Percentiles rank a stretch among this genome's conserved stretches.
phyloP scores from a whole-genome alignment of 2,888 invertebrate genomes.

The Incurvaria masculella region DNA sequence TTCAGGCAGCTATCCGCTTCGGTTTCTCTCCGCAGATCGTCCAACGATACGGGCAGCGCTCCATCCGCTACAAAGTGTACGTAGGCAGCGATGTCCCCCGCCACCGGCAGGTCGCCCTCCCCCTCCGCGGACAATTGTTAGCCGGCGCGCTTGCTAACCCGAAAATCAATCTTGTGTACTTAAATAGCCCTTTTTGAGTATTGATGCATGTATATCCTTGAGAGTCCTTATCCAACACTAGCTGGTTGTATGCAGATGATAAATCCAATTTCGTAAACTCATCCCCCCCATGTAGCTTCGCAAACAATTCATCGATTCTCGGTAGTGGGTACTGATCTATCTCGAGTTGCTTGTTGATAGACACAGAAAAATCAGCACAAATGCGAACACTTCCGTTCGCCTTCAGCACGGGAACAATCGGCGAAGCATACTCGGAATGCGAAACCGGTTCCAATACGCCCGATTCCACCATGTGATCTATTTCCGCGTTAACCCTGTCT shows the following conservation, averaged over 20 bases:
- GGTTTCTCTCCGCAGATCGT: not conserved
- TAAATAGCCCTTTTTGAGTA: conserved; percentile 2
- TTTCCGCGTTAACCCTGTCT: conserved; percentile 18
- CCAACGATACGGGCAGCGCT: not conserved
- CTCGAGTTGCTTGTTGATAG: conserved; percentile 18
- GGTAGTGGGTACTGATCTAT: conserved; percentile 20
- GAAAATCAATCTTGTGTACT: conserved; percentile 3
- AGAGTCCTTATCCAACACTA: not conserved
- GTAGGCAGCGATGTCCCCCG: conserved; percentile 6
- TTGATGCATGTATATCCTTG: conserved; percentile 1
- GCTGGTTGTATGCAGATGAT: no score
- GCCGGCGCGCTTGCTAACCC: conserved; percentile 3
- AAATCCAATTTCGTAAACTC: conserved; percentile 19
- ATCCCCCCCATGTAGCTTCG: conserved; percentile 16
- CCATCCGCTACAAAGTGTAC: conserved; percentile 3
- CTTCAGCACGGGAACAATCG: conserved; percentile 17
- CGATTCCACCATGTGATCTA: conserved; percentile 13
- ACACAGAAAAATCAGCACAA: conserved; percentile 18
- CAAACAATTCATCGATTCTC: conserved; percentile 18
- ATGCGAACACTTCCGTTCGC: conserved; percentile 13
- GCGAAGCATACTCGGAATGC: conserved; percentile 15
- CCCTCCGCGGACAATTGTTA: not conserved
- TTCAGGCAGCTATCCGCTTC: not conserved
- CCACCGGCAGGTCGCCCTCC: not conserved
- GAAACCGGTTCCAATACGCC: conserved; percentile 18